Base-by-base conservation (phyloP, 2,113 vertebrate species). In the Furnarius figulus region DNA sequence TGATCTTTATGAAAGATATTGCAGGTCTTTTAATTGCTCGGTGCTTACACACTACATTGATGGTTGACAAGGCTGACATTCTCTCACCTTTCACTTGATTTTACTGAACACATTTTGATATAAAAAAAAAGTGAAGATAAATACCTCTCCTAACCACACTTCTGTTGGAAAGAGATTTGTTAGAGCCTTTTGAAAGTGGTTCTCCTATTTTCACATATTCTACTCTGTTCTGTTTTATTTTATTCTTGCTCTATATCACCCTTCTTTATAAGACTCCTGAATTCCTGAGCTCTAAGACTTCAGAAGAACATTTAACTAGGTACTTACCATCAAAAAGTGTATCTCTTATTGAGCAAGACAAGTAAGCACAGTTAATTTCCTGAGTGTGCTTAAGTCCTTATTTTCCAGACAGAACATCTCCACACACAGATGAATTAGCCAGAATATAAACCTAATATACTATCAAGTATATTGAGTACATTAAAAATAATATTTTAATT, bases 1-100 rank as follows among this genome's bases (percentile, higher is more conserved):
- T 97, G 86, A 95, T 96, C 87, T 95, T 90, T 91, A 82, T 87
- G 67, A 96, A 95, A 95, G 82, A 62, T 84, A 89, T 21, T 89
- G 40, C 67, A 73, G 49, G 91, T 88, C 73, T 79, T 70, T 86
- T 90, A 96, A 96, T 96, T 95, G 83, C 85, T 85, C 52, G 49
- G 47, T 77, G 70, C 90, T 96, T 89, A 65, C 37, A 50, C 61
- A 22, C 44, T 42, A 30, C 61, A 62, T 3, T 79, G 80, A 77
- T 81, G 61, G 55, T 42, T 93, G 87, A 85, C 87, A 95, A 87
- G 73, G 74, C 40, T 92, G 82, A 85, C 83, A 91, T 95, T 94
- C 75, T 85, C 70, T 93, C 66, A 82, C 44, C 66, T 96, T 95
- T 87, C 37, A 21, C 47, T 87, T 90, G 61, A 89, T 86, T 95